These are phyloP conservation scores for Austrolebias charrua DNA, from an alignment of 2,797 vertebrate species.

Conservation along the genomic window DNA sequence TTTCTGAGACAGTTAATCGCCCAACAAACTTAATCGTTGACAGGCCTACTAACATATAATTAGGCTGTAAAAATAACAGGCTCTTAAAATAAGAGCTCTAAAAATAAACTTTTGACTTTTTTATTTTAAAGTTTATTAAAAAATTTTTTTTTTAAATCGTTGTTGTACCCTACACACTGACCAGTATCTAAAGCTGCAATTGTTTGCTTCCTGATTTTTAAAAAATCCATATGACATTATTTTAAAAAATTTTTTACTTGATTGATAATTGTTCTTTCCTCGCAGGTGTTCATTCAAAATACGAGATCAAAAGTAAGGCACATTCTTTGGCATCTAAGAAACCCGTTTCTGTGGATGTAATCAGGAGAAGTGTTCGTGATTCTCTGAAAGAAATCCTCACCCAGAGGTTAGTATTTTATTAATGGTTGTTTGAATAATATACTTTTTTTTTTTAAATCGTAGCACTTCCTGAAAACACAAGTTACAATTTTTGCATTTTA, in stretches of 20 bases:
- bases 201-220: no score
- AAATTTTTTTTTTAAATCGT: no score
- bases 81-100: no score
- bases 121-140: no score
- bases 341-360: slow-evolving; percentile 90
- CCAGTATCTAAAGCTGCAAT: neutral
- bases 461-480: neutral
- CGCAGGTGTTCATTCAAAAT: slow-evolving; percentile 82
- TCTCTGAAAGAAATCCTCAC: slow-evolving; percentile 94
- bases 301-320: slow-evolving; percentile 85
- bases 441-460: neutral
- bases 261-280: slow-evolving; percentile 28
- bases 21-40: no score
- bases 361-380: slow-evolving; percentile 93
- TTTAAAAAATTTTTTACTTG: slow-evolving; percentile 15
- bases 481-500: slow-evolving; percentile 55
- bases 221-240: no score
- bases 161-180: no score
- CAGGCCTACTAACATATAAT: no score
- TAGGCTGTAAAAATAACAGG: no score
- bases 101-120: no score
- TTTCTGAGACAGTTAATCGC: no score
- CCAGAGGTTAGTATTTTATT: slow-evolving; percentile 83
- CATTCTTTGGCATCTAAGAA: slow-evolving; percentile 82
- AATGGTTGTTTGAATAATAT: neutral